A percentile compares a stretch with the other conserved stretches of the same genome.
Evolutionary conservation across 2,113 vertebrate species (phyloP).

Genomic region (Dasypus novemcinctus): DNA sequence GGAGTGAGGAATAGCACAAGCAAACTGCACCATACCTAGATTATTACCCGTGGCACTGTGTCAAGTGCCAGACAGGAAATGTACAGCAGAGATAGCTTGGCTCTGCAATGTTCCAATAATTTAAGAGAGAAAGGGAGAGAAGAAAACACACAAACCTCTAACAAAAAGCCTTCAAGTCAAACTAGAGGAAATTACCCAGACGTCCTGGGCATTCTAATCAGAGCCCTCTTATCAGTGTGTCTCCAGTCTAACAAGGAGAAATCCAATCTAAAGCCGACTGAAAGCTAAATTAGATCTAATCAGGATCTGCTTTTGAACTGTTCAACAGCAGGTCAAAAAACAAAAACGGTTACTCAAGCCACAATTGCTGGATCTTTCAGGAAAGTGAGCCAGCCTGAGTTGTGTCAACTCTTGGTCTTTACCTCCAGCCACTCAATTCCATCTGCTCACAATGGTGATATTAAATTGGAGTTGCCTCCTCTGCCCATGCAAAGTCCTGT

Average conservation of each 20-base stretch:
- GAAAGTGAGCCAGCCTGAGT: conserved; percentile 23
- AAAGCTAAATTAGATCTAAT: conserved; percentile 81
- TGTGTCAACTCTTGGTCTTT: conserved; percentile 41
- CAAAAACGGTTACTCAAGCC: conserved; percentile 31
- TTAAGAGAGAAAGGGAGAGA: not conserved
- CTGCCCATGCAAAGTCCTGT: not conserved
- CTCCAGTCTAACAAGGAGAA: conserved; percentile 83
- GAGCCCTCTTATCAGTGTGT: conserved; percentile 77
- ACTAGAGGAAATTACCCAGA: conserved; percentile 77
- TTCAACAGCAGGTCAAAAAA: conserved; percentile 74
- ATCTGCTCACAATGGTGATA: conserved; percentile 29
- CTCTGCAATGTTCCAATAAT: not conserved
- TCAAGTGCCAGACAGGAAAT: not conserved
- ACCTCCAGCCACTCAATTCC: not conserved
- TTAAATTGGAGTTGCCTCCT: not conserved
- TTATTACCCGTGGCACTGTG: no score
- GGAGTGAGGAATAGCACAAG: not conserved
- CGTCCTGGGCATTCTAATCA: conserved; percentile 79
- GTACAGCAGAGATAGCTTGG: not conserved
- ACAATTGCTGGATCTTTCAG: conserved; percentile 11
- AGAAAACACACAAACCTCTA: not conserved
- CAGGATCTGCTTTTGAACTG: conserved; percentile 73
- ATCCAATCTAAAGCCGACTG: conserved; percentile 79
- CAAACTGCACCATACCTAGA: not conserved
- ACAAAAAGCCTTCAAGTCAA: conserved; percentile 37